Evolutionary conservation across 30 jellyfish, hydroid and myxozoan species (phyloP), one percentile per base, ranked within the genome.

Genomic region (Rhopilema esculentum): DNA sequence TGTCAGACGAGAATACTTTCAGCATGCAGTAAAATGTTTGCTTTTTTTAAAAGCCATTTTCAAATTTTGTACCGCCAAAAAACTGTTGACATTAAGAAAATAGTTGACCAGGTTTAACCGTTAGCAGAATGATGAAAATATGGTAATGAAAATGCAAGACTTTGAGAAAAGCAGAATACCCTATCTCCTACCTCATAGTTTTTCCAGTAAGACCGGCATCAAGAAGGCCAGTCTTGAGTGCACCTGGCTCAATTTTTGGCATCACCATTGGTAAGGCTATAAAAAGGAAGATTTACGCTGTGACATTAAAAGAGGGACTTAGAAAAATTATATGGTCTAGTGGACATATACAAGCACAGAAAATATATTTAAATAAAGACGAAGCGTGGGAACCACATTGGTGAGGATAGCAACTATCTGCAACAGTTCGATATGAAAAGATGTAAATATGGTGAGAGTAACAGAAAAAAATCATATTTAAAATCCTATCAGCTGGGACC

Each of bases 261-360:
- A 80, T 80, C 16, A 86, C 66, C 17, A 72, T 79, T n/a, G 96
- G 91, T 74, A 80, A 27, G 22, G 96, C 96, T 88, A 69, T 0
- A 52, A 81, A 24, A 57, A 27, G 15, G 1, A 51, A 79, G 2
- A 1, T 18, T 18, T 1, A n/a, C 4, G 53, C 4, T 23, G 53
- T 7, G 12, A 69, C 4, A 7, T 4, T 12, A 18, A 69, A 23
- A 69, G 52, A 69, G 62, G 57, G 57, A 6, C 6, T 40, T 40
- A 40, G 57, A 2, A 2, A 40, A 40, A n/a, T n/a, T n/a, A n/a
- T n/a, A n/a, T n/a, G n/a, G n/a, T n/a, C n/a, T n/a, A n/a, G n/a
- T n/a, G n/a, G n/a, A n/a, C n/a, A n/a, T n/a, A n/a, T n/a, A n/a
- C n/a, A n/a, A n/a, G n/a, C n/a, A n/a, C n/a, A n/a, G n/a, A n/a